A percentile compares a stretch with the other conserved stretches of the same genome.
These are phyloP conservation scores for Drosophila repletoides DNA, from an alignment of 1,140 invertebrate genomes.

Conservation along the genomic window DNA sequence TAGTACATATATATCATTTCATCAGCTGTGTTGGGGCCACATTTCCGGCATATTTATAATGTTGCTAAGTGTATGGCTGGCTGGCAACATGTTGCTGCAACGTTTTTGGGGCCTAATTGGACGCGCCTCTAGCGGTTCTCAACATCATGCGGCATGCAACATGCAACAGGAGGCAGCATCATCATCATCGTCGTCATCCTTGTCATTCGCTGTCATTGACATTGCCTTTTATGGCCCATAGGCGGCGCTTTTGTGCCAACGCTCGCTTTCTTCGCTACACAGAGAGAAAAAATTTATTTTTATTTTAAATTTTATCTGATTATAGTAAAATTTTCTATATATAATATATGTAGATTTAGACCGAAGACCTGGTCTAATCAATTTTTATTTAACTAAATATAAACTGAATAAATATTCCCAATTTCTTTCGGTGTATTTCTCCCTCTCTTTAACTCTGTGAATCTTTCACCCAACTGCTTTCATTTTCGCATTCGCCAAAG, in stretches of 20 bases:
- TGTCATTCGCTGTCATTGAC: constrained; percentile 63
- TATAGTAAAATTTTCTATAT: too few relatives aligned
- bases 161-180: constrained; percentile 3
- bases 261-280: constrained; percentile 29
- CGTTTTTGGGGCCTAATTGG: constrained; percentile 51
- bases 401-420: too few relatives aligned
- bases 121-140: constrained; percentile 26
- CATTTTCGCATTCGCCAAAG: constrained; percentile 56
- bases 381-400: too few relatives aligned
- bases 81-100: constrained; percentile 56
- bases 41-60: constrained; percentile 63
- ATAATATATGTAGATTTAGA: too few relatives aligned
- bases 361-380: too few relatives aligned
- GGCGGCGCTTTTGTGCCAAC: constrained; percentile 50
- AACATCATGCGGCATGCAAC: neutral
- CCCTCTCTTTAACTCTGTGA: constrained; percentile 9
- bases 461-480: constrained; percentile 34
- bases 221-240: constrained; percentile 69
- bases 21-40: constrained; percentile 51
- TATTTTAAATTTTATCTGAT: too few relatives aligned
- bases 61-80: constrained; percentile 15
- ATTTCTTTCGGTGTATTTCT: neutral
- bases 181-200: constrained; percentile 12
- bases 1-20: constrained; percentile 13
- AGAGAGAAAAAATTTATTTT: too few relatives aligned